These are phyloP conservation scores for Nemotelus nigrinus DNA, from an alignment of 2,888 invertebrate genomes.

Conservation along the genomic window DNA sequence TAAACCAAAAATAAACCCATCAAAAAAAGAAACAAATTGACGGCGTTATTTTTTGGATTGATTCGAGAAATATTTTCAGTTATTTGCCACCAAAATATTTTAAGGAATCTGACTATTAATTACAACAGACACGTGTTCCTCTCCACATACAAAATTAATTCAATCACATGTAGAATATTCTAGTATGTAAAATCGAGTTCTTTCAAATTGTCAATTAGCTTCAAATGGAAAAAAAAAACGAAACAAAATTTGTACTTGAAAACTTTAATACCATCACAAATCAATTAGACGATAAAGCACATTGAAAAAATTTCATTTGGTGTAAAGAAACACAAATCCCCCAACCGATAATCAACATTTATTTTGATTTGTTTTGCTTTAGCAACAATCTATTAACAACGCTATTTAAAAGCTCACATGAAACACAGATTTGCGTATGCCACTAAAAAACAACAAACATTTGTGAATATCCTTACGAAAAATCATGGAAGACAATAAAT, in stretches of 20 bases:
- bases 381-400: too few relatives aligned
- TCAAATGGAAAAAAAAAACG: neutral
- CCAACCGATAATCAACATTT: neutral
- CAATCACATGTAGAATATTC: conserved; percentile 1
- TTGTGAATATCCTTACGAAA: neutral
- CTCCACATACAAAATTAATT: neutral
- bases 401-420: too few relatives aligned
- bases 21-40: too few relatives aligned
- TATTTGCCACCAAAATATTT: too few relatives aligned
- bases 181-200: conserved; percentile 32
- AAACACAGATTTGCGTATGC: neutral
- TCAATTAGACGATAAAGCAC: neutral
- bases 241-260: neutral
- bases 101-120: too few relatives aligned
- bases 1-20: too few relatives aligned
- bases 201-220: conserved; percentile 39
- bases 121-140: neutral
- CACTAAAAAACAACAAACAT: neutral
- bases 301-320: neutral
- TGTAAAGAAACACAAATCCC: too few relatives aligned
- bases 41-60: too few relatives aligned
- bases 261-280: neutral
- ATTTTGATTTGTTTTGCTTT: neutral
- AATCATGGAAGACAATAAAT: conserved; percentile 40
- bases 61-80: too few relatives aligned